phyloP scores from a whole-genome alignment of 2,888 invertebrate species.

The Epinotia brunnichana region DNA sequence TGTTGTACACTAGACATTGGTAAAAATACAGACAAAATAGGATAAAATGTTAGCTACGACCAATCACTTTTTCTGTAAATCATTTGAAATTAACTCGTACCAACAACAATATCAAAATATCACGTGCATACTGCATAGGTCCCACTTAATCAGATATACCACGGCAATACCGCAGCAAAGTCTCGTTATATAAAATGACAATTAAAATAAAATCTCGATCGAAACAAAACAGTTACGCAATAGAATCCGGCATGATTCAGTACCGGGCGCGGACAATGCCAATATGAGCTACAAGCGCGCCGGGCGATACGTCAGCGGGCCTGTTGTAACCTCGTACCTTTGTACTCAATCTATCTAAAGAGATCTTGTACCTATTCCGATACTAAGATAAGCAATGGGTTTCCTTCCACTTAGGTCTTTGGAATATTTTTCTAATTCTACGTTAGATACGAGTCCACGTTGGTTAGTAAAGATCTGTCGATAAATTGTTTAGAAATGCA shows the following conservation, averaged over 20 bases:
- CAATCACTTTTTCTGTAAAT: not conserved
- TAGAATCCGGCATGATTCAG: slow-evolving; percentile 53
- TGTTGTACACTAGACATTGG: too few relatives aligned
- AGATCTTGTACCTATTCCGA: slow-evolving; percentile 41
- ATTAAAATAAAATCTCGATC: slow-evolving; percentile 9
- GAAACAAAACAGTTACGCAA: slow-evolving; percentile 36
- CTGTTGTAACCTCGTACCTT: slow-evolving; percentile 53
- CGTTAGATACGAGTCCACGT: not conserved
- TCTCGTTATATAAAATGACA: not conserved
- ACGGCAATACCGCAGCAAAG: not conserved
- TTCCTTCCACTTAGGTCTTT: slow-evolving; percentile 21
- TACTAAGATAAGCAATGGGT: slow-evolving; percentile 35
- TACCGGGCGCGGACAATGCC: slow-evolving; percentile 65
- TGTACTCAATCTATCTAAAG: slow-evolving; percentile 37
- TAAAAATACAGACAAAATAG: too few relatives aligned
- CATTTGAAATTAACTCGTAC: not conserved
- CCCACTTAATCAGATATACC: not conserved
- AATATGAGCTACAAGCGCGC: slow-evolving; percentile 67
- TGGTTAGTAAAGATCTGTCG: not conserved
- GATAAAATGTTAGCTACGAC: too few relatives aligned
- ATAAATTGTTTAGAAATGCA: not conserved
- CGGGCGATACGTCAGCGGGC: slow-evolving; percentile 58
- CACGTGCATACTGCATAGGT: too few relatives aligned
- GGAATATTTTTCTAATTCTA: not conserved
- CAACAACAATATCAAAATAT: too few relatives aligned